A percentile compares a stretch with the other conserved stretches of the same genome.
Conservation (phyloP, 2,888 invertebrate species). For the Trissolcus brochymenae region DNA sequence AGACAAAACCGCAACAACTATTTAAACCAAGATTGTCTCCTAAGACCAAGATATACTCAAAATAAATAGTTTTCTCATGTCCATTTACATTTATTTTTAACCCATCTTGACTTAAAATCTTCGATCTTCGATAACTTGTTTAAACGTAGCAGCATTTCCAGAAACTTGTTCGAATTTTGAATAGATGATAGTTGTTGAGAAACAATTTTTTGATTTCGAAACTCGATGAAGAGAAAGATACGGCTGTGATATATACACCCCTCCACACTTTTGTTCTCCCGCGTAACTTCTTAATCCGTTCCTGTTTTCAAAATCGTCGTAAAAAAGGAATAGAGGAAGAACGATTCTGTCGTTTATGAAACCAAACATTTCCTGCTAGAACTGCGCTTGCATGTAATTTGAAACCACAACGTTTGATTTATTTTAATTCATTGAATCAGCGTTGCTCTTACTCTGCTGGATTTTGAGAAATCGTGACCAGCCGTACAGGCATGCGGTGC, state of each 20-base stretch:
- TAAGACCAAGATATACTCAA: slow-evolving; percentile 28
- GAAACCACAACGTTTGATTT: too few relatives aligned
- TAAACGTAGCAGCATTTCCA: slow-evolving; percentile 35
- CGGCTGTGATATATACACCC: slow-evolving; percentile 16
- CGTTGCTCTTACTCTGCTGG: too few relatives aligned
- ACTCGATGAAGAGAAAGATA: slow-evolving; percentile 29
- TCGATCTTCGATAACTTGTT: slow-evolving; percentile 31
- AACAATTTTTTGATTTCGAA: slow-evolving; percentile 13
- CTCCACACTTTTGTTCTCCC: slow-evolving; percentile 23
- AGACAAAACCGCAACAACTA: slow-evolving; percentile 33
- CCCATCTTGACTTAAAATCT: slow-evolving; percentile 27
- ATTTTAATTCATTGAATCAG: too few relatives aligned
- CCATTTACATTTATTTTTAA: slow-evolving; percentile 15
- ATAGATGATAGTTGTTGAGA: slow-evolving; percentile 25
- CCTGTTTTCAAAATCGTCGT: slow-evolving; percentile 36
- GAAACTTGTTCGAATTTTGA: slow-evolving; percentile 24
- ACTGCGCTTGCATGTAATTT: too few relatives aligned
- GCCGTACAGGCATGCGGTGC: too few relatives aligned
- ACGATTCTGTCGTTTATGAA: too few relatives aligned
- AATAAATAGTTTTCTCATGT: slow-evolving; percentile 19
- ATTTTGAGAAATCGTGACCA: too few relatives aligned
- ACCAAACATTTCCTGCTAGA: too few relatives aligned
- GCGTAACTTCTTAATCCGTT: slow-evolving; percentile 38
- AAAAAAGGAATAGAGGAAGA: slow-evolving; percentile 16
- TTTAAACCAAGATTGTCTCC: slow-evolving; percentile 51